phyloP scores from a whole-genome alignment of 2,113 vertebrate species.

The Corythornis vintsioides region DNA sequence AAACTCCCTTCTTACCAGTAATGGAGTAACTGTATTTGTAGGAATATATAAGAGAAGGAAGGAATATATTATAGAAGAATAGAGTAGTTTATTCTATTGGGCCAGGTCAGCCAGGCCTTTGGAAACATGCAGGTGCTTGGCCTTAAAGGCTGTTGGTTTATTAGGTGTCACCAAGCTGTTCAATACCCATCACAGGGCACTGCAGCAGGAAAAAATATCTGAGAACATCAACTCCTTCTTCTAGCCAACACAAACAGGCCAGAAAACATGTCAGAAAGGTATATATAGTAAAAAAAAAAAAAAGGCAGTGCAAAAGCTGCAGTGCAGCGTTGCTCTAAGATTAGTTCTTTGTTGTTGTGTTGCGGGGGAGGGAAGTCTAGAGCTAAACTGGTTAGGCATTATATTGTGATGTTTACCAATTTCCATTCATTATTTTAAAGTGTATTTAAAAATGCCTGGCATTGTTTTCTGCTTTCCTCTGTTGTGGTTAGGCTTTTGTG shows the following conservation, averaged over 20 bases:
- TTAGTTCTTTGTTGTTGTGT: neutral
- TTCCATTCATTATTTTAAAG: neutral
- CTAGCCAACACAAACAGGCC: neutral
- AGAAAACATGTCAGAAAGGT: neutral
- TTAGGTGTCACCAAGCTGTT: fast-evolving
- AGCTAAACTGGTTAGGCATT: neutral
- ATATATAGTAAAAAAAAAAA: no score
- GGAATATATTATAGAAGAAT: neutral
- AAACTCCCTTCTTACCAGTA: neutral
- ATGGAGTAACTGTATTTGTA: neutral
- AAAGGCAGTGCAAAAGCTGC: neutral
- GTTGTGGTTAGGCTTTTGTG: slow-evolving; percentile 28
- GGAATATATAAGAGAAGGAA: neutral
- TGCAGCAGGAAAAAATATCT: neutral
- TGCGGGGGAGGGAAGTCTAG: neutral
- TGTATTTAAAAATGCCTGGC: neutral
- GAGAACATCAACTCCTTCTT: neutral
- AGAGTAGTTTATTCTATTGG: no score
- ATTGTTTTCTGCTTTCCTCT: slow-evolving; percentile 34
- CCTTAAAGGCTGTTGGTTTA: neutral
- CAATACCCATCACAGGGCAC: neutral
- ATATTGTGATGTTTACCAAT: neutral
- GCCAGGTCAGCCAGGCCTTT: neutral
- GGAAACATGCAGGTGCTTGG: neutral
- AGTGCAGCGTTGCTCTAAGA: neutral